Evolutionary conservation across 2,113 vertebrate genomes (phyloP), one percentile per base, ranked within the genome.

Genomic region (Entomyzon cyanotis): DNA sequence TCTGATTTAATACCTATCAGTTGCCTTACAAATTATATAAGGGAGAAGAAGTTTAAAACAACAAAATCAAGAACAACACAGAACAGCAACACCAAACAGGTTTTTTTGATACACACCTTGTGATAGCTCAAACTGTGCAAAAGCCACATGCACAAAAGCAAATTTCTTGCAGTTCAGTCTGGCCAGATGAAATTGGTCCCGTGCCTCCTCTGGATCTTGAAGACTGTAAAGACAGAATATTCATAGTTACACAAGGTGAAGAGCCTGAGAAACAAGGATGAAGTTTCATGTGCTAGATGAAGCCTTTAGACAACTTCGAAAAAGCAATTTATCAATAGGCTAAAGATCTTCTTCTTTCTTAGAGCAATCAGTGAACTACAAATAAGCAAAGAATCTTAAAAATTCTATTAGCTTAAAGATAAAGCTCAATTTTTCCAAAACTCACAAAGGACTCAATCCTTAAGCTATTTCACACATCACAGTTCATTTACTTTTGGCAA

Each of bases 111-210:
- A 78, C 94, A 63, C 82, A 99, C 99, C 99, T 99, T 99, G 98
- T 68, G 98, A 98, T 19, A 98, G 96, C 94, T 99, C 99, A 97
- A 99, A 99, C 60, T 99, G 99, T 68, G 99, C 99, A 96, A 99
- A 98, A 95, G 99, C 99, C 83, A 99, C 82, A 30, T 99, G 99
- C 76, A 99, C 99, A 94, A 99, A 99, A 84, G 99, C 99, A 98
- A 99, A 99, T 73, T 95, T 98, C 97, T 99, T 99, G 98, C 99
- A 99, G 95, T 99, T 99, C 84, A 98, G 98, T 94, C 98, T 98
- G 63, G 99, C 99, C 93, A 99, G 97, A 44, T 99, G 98, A 95
- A 99, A 99, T 80, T 99, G 97, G 94, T 99, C 99, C 49, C 97
- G 97, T 78, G 99, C 99, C 50, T 99, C 99, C 91, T 99, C 99